Percentiles rank a stretch among this genome's conserved stretches.
These are phyloP conservation scores for Triplophysa rosa DNA, from an alignment of 2,113 vertebrate species.

Conservation along the genomic window DNA sequence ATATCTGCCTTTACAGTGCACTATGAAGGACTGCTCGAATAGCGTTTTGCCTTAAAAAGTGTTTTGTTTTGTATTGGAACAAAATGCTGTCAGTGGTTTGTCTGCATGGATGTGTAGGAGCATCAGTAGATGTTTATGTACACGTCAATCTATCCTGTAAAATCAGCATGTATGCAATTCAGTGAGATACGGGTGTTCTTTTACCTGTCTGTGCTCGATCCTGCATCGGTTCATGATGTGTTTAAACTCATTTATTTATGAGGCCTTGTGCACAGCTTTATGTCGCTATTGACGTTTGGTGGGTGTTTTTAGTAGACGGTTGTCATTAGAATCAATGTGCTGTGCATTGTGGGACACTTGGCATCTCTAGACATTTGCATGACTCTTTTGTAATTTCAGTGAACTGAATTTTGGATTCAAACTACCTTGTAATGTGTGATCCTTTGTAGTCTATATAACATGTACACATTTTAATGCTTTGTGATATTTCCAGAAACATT, in stretches of 20 bases:
- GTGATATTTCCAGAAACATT: not conserved
- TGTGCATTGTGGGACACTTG: slow-evolving; percentile 33
- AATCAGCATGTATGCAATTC: slow-evolving; percentile 17
- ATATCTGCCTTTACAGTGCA: slow-evolving; percentile 3
- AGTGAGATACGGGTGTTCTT: not conserved
- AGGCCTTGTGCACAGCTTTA: not conserved
- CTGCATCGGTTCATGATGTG: not conserved
- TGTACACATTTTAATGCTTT: not conserved
- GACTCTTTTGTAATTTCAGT: not conserved
- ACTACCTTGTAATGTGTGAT: not conserved
- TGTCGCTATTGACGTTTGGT: not conserved
- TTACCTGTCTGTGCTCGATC: not conserved
- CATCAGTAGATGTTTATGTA: slow-evolving; percentile 11
- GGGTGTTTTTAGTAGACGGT: not conserved
- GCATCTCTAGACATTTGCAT: slow-evolving; percentile 9
- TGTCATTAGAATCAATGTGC: not conserved
- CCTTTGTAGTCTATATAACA: not conserved
- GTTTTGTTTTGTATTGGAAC: not conserved
- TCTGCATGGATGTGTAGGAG: slow-evolving; percentile 15
- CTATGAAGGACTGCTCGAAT: slow-evolving; percentile 10
- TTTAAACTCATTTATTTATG: slow-evolving; percentile 1
- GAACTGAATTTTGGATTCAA: not conserved
- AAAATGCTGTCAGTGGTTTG: slow-evolving; percentile 2
- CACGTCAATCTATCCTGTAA: not conserved
- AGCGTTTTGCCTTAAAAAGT: slow-evolving; percentile 13